Evolutionary conservation across 2,888 invertebrate species (phyloP), one percentile per base, ranked within the genome.

Genomic region (Busseola fusca): DNA sequence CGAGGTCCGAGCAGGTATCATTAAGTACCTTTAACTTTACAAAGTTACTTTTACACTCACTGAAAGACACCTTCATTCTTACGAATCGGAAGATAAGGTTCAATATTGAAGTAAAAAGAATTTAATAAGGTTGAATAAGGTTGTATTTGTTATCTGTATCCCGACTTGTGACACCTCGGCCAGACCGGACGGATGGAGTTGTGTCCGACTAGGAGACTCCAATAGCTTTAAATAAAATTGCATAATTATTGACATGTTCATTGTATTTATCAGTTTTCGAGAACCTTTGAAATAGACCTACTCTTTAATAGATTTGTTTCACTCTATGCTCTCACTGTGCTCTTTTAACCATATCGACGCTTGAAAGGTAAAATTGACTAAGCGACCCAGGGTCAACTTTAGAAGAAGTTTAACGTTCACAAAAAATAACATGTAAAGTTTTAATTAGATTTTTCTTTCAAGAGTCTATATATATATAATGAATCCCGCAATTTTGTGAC

Each of bases 151-250:
- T 93, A 93, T 93, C 92, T 89, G 86, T 85, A 88, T 87, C 89
- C 90, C 86, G 89, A 89, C 90, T 90, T 88, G 90, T 89, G 90
- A 90, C 92, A 91, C 89, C 89, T 91, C 86, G 88, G 86, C 87
- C 87, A 87, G 86, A 83, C 89, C 86, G 87, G 84, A 87, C 84
- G 84, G 87, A 86, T 86, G 83, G 85, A 85, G 83, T 79, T 75
- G 75, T 81, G 85, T 84, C 87, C 81, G 85, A 87, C 87, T 88
- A 84, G 84, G 85, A 75, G 87, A 86, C 87, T 82, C 74, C 48
- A 76, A 76, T 66, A 78, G 73, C 21, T 66, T 83, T 74, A 64
- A 69, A 42, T 69, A 65, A 62, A 60, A 40, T 54, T 59, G 5
- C 63, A 67, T 64, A 64, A 48, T 67, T 70, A 52, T 67, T 62